Percentiles rank a stretch among this genome's conserved stretches.
Conservation (phyloP, 1,140 invertebrate genomes). For the Drosophila malerkotliana region DNA sequence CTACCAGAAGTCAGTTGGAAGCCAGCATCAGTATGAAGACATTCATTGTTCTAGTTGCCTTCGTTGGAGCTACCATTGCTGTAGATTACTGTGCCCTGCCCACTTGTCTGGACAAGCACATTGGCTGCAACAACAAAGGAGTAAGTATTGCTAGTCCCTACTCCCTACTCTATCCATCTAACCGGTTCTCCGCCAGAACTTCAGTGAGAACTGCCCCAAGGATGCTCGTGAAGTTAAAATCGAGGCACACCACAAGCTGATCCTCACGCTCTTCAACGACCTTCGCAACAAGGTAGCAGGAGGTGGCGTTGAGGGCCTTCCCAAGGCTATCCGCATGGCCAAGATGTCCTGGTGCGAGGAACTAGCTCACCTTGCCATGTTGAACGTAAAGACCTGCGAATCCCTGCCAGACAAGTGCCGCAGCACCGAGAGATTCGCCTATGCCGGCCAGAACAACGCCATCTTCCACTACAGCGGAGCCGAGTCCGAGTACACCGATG, state of each 20-base stretch:
- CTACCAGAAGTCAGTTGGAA: not conserved
- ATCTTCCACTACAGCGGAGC: slow-evolving; percentile 61
- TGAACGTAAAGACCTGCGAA: slow-evolving; percentile 60
- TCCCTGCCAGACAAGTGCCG: slow-evolving; percentile 68
- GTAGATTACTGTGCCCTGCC: slow-evolving; percentile 68
- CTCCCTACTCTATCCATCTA: not conserved
- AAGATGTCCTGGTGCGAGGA: slow-evolving; percentile 75
- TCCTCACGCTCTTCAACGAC: slow-evolving; percentile 59
- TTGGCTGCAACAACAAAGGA: slow-evolving; percentile 73
- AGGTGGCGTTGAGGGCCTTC: slow-evolving; percentile 46
- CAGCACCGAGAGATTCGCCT: slow-evolving; percentile 70
- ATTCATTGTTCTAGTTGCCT: not conserved
- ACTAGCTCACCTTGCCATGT: slow-evolving; percentile 46
- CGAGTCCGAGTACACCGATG: slow-evolving; percentile 60
- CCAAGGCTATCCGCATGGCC: slow-evolving; percentile 63
- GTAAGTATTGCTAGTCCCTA: slow-evolving; percentile 27
- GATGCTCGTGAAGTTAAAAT: slow-evolving; percentile 51
- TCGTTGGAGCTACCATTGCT: not conserved
- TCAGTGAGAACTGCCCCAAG: slow-evolving; percentile 55
- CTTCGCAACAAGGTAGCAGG: slow-evolving; percentile 65
- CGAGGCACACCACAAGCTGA: slow-evolving; percentile 52
- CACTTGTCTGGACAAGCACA: slow-evolving; percentile 67
- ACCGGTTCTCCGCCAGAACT: slow-evolving; percentile 27
- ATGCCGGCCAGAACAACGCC: slow-evolving; percentile 70
- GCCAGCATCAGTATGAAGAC: not conserved